Evolutionary conservation across 2,113 vertebrate genomes (phyloP), one percentile per base, ranked within the genome.

Genomic region (Oriolus oriolus): DNA sequence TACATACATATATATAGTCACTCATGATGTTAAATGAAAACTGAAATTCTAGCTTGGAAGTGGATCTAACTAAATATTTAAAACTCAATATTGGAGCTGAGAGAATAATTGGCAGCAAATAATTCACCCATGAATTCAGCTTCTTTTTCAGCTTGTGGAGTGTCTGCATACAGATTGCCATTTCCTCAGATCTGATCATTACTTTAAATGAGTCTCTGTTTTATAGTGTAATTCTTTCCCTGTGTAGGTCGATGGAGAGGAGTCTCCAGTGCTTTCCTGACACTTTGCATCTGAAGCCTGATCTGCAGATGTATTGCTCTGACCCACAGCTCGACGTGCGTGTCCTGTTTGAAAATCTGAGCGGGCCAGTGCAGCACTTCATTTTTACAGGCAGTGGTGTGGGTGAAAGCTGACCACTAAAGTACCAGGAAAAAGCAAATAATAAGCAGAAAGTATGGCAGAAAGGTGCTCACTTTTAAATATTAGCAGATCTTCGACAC

Each of bases 61-160:
- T 53, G 39, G 61, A 47, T 85, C 89, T 94, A 93, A 76, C 94
- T 96, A 97, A 96, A 97, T 97, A 96, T 96, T 96, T 97, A 84
- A 96, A 93, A 81, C 75, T 49, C 81, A 88, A 61, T 95, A 93
- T 94, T 95, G 82, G 41, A 90, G 81, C 42, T 66, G 82, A 82
- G 57, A 96, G 93, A 91, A 93, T 96, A 94, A 96, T 71, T 79
- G 90, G 53, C 86, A 95, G 88, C 88, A 96, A 93, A 96, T 96
- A 96, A 95, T 76, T 96, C 92, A 96, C 65, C 24, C 5, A 37
- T 57, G 83, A 94, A 90, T 92, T 92, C 37, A 94, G 78, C 44
- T 95, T 85, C 79, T 90, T 92, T 84, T 89, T 44, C 11, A 1
- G 82, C 83, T 74, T 70, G 68, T 50, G 61, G 39, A 95, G 27